Evolutionary conservation across 2,888 invertebrate genomes (phyloP).

Genomic region (Eucera pruinosa): DNA sequence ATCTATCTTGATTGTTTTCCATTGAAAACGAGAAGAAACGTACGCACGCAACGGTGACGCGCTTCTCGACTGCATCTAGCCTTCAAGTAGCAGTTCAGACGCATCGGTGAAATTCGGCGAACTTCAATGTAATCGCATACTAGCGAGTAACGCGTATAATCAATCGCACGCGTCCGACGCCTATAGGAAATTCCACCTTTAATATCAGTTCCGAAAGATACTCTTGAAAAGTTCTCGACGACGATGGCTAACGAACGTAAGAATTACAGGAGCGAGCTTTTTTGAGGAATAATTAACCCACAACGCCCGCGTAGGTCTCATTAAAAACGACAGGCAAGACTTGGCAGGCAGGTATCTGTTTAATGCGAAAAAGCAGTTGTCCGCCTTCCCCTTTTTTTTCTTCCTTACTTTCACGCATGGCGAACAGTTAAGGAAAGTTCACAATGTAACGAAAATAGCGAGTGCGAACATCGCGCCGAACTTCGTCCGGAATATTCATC

Average conservation of each 20-base stretch:
- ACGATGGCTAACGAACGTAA: conserved; percentile 41
- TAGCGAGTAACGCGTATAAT: too few relatives aligned
- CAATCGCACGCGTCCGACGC: too few relatives aligned
- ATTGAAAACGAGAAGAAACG: too few relatives aligned
- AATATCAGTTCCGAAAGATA: conserved; percentile 9
- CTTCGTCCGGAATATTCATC: neutral
- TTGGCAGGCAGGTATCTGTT: conserved; percentile 52
- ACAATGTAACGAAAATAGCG: conserved; percentile 4
- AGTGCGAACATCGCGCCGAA: neutral
- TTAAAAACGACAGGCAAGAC: conserved; percentile 61
- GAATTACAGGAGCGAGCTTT: conserved; percentile 40
- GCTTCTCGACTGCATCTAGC: too few relatives aligned
- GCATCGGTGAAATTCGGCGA: too few relatives aligned
- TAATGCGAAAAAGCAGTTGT: conserved; percentile 36
- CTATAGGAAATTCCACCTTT: too few relatives aligned
- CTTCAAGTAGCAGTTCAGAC: too few relatives aligned
- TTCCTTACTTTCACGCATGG: conserved; percentile 5
- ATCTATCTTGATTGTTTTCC: too few relatives aligned
- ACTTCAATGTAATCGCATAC: too few relatives aligned
- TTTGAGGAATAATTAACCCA: conserved; percentile 52
- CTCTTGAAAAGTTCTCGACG: conserved; percentile 14
- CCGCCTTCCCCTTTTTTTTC: conserved; percentile 9
- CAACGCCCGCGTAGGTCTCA: conserved; percentile 47
- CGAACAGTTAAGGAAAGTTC: conserved; percentile 13
- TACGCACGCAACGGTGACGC: too few relatives aligned